Percentiles rank a stretch among this genome's conserved stretches.
These are phyloP conservation scores for Leptopterna dolabrata DNA, from an alignment of 2,888 invertebrate species.

Conservation along the genomic window DNA sequence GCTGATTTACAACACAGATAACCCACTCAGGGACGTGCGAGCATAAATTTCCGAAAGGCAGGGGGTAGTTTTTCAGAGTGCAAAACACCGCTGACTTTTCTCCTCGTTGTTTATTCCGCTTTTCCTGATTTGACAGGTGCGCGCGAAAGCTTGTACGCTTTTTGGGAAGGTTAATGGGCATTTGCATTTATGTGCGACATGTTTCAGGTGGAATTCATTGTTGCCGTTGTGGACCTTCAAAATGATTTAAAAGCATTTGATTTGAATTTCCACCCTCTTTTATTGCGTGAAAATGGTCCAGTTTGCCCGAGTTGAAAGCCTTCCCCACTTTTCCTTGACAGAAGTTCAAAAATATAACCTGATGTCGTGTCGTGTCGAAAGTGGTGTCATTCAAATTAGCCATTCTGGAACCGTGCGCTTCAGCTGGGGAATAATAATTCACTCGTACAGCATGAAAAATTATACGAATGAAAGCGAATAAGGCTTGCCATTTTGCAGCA, in stretches of 20 bases:
- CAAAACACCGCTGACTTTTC: conserved; percentile 50
- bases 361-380: conserved; percentile 10
- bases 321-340: conserved; percentile 44
- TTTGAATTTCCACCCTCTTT: conserved; percentile 34
- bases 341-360: conserved; percentile 33
- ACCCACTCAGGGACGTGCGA: conserved; percentile 48
- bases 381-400: conserved; percentile 37
- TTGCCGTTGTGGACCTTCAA: conserved; percentile 28
- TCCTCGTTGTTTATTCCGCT: conserved; percentile 48
- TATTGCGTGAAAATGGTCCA: conserved; percentile 35
- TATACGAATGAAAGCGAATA: not conserved
- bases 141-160: conserved; percentile 33
- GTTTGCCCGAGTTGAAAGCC: conserved; percentile 17
- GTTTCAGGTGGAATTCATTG: conserved; percentile 40
- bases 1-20: conserved; percentile 51
- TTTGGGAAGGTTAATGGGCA: conserved; percentile 51
- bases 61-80: conserved; percentile 51
- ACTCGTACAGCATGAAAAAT: not conserved
- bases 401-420: not conserved
- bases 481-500: not conserved
- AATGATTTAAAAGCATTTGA: conserved; percentile 55
- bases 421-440: not conserved
- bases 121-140: conserved; percentile 50
- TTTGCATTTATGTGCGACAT: conserved; percentile 49
- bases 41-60: conserved; percentile 48